Base-by-base conservation (phyloP, 2,113 vertebrate genomes). In the Eublepharis macularius region DNA sequence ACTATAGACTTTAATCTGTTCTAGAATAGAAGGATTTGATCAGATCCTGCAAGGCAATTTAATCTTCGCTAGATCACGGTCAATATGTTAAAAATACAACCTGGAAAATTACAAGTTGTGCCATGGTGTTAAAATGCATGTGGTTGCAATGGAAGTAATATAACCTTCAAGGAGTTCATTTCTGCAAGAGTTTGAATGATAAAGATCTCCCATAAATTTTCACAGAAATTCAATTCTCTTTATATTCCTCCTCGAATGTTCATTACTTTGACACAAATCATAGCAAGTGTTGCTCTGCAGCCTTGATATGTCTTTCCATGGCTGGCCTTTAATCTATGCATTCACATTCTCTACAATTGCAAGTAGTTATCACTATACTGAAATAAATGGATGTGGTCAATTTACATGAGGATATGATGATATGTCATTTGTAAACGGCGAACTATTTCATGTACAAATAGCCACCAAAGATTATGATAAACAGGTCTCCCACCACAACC, bases 151-250 rank as follows among this genome's bases (percentile, higher is more conserved):
- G 9, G 47, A 74, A 69, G 32, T 5, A 34, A 69, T 84, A 10
- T 10, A 80, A 88, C 91, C 80, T 92, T 89, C 87, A 74, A 90
- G 90, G 88, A 68, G 87, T 92, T 90, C n/a, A 75, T 86, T 93
- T 93, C 90, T 88, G 90, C 24, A 13, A 24, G 90, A 85, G 87
- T 89, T 89, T 90, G 92, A 91, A 92, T 92, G 92, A 94, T 75
- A 91, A 93, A 94, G 76, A 80, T 76, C 87, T 60, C 51, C 89
- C 76, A 91, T 92, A 88, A 91, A 94, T 90, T 93, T 63, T 77
- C 65, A 92, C 90, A 88, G 63, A 47, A 89, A 41, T 85, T 90
- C 86, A 21, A 76, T 85, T 94, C 91, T 89, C 76, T 80, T 75
- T 86, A 73, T 85, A 73, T 88, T 83, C 66, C 65, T 91, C 69